Percentiles rank a stretch among this genome's conserved stretches.
These are phyloP conservation scores for Anarrhichthys ocellatus DNA, from an alignment of 2,113 vertebrate genomes.

Conservation along the genomic window DNA sequence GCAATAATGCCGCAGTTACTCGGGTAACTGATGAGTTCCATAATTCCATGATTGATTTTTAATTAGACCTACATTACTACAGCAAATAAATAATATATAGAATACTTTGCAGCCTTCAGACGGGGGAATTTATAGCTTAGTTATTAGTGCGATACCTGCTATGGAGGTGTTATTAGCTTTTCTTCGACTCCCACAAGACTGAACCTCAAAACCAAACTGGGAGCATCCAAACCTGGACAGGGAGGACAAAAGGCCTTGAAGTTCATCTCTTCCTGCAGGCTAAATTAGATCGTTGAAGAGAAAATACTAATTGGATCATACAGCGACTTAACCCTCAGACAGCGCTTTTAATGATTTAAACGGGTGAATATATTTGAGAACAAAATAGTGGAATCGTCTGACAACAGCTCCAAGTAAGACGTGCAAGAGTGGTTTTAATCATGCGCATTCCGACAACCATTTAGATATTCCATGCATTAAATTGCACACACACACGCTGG, in stretches of 20 bases:
- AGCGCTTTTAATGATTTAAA: slow-evolving; percentile 42
- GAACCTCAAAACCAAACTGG: slow-evolving; percentile 15
- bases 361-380: slow-evolving; percentile 19
- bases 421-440: slow-evolving; percentile 14
- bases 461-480: slow-evolving; percentile 23
- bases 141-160: slow-evolving; percentile 9
- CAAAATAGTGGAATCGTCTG: slow-evolving; percentile 20
- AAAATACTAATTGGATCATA: slow-evolving; percentile 55
- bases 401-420: slow-evolving; percentile 15
- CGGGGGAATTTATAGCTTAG: slow-evolving; percentile 26
- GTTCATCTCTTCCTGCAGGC: slow-evolving; percentile 40
- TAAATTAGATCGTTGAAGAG: slow-evolving; percentile 36
- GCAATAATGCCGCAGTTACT: slow-evolving; percentile 48
- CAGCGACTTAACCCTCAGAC: slow-evolving; percentile 31
- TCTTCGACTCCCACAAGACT: not conserved
- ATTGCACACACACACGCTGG: not conserved
- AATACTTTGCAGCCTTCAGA: slow-evolving; percentile 41
- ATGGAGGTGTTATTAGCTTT: slow-evolving; percentile 21
- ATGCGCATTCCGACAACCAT: slow-evolving; percentile 9
- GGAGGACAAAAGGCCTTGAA: slow-evolving; percentile 20
- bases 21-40: slow-evolving; percentile 59
- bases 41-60: slow-evolving; percentile 61
- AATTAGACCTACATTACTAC: slow-evolving; percentile 63
- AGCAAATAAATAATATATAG: slow-evolving; percentile 48
- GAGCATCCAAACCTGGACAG: slow-evolving; percentile 25